Percentiles rank a stretch among this genome's conserved stretches.
Conservation (phyloP, 2,797 vertebrate species). For the Gallinago stenura region DNA sequence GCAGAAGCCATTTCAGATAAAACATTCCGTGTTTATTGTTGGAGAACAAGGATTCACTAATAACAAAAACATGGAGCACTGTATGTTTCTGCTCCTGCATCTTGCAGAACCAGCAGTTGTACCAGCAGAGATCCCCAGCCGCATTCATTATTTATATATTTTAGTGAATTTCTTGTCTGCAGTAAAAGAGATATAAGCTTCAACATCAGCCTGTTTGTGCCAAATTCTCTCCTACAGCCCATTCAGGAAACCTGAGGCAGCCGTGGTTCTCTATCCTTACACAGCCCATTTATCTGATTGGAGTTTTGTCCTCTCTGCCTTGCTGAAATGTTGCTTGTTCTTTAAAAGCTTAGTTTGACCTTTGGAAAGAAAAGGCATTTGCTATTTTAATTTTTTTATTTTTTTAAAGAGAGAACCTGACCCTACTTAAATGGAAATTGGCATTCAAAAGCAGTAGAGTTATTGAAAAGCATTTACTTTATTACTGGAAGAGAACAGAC, state of each 20-base stretch:
- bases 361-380: slow-evolving; percentile 56
- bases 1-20: slow-evolving; percentile 54
- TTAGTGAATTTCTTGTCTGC: slow-evolving; percentile 77
- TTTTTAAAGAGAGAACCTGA: background rate
- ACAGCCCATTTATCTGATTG: slow-evolving; percentile 71
- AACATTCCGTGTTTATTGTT: slow-evolving; percentile 48
- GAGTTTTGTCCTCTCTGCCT: slow-evolving; percentile 65
- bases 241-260: slow-evolving; percentile 63
- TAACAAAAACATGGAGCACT: slow-evolving; percentile 55
- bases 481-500: slow-evolving; percentile 29
- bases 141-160: slow-evolving; percentile 81
- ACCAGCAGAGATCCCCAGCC: slow-evolving; percentile 67
- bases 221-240: slow-evolving; percentile 49
- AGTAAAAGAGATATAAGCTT: slow-evolving; percentile 75
- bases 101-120: slow-evolving; percentile 66
- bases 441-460: slow-evolving; percentile 28
- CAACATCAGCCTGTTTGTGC: slow-evolving; percentile 64
- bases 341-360: slow-evolving; percentile 65
- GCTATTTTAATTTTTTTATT: background rate
- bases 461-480: slow-evolving; percentile 56
- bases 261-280: slow-evolving; percentile 51
- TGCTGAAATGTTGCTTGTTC: slow-evolving; percentile 46
- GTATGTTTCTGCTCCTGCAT: slow-evolving; percentile 46
- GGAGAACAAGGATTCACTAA: slow-evolving; percentile 49
- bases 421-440: slow-evolving; percentile 26